Conservation (phyloP, 2,113 vertebrate species). For the Osmerus mordax region DNA sequence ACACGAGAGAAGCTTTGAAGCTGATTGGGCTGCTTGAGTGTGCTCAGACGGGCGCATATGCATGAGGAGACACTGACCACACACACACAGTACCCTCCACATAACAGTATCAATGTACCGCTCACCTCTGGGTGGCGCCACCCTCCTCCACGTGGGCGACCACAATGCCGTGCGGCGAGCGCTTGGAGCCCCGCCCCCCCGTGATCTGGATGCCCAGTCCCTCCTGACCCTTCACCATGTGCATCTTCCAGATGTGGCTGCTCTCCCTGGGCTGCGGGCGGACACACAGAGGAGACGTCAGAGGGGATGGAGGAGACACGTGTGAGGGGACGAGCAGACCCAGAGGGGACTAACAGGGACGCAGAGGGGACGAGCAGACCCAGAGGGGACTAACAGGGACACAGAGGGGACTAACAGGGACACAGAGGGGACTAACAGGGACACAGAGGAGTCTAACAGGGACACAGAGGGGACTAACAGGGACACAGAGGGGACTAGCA, state of each 20-base stretch:
- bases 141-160: constrained; percentile 89
- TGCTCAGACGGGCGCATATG: neutral
- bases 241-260: constrained; percentile 96
- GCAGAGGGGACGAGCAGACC: too few relatives aligned
- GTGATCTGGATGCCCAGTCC: constrained; percentile 95
- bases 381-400: too few relatives aligned
- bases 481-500: neutral
- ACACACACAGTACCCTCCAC: too few relatives aligned
- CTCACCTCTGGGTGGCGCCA: constrained; percentile 88
- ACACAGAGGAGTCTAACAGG: too few relatives aligned
- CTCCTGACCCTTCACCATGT: constrained; percentile 87
- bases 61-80: too few relatives aligned
- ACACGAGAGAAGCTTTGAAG: neutral
- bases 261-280: constrained; percentile 76
- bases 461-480: too few relatives aligned
- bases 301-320: neutral
- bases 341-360: too few relatives aligned
- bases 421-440: too few relatives aligned
- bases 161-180: constrained; percentile 89
- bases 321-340: too few relatives aligned
- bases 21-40: neutral
- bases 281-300: constrained; percentile 10
- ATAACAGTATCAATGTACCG: neutral
- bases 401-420: too few relatives aligned
- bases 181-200: constrained; percentile 90